Evolutionary conservation across 1,140 invertebrate genomes (phyloP).

Genomic region (Drosophila trapezifrons): DNA sequence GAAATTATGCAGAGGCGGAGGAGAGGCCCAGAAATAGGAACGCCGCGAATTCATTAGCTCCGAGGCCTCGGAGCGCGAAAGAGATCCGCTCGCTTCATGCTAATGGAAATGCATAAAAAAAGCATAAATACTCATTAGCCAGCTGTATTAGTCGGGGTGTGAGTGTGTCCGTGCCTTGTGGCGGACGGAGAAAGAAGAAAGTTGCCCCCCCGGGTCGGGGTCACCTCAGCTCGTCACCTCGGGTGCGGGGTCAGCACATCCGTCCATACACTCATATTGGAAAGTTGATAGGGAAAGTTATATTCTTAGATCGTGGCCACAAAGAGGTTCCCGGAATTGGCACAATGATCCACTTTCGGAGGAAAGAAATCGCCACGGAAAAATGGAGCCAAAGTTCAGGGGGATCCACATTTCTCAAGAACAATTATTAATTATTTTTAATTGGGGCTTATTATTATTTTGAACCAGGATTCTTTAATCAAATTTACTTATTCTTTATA

Average conservation of each 20-base stretch:
- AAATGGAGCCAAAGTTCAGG: constrained; percentile 3
- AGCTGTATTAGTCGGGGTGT: constrained; percentile 9
- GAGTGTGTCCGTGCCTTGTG: constrained; percentile 2
- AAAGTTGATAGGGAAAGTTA: constrained; percentile 61
- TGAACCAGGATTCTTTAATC: no score
- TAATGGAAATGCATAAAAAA: constrained; percentile 80
- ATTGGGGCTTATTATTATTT: background rate
- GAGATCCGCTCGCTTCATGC: constrained; percentile 54
- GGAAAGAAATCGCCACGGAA: constrained; percentile 26
- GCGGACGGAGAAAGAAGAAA: constrained; percentile 67
- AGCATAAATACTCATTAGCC: constrained; percentile 78
- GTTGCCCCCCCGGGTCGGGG: constrained; percentile 39
- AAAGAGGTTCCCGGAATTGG: constrained; percentile 39
- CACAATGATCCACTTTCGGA: constrained; percentile 38
- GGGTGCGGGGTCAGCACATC: constrained; percentile 48
- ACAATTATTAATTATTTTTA: background rate
- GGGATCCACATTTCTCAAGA: background rate
- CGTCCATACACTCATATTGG: constrained; percentile 29
- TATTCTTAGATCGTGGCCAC: constrained; percentile 32
- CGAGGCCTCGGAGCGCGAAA: constrained; percentile 26
- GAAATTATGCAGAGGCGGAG: constrained; percentile 73
- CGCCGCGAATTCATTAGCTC: constrained; percentile 64
- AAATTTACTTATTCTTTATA: no score
- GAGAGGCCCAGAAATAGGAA: constrained; percentile 25
- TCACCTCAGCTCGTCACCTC: constrained; percentile 33